Conservation (phyloP, 2,888 invertebrate species). For the Spicauda simplicius region DNA sequence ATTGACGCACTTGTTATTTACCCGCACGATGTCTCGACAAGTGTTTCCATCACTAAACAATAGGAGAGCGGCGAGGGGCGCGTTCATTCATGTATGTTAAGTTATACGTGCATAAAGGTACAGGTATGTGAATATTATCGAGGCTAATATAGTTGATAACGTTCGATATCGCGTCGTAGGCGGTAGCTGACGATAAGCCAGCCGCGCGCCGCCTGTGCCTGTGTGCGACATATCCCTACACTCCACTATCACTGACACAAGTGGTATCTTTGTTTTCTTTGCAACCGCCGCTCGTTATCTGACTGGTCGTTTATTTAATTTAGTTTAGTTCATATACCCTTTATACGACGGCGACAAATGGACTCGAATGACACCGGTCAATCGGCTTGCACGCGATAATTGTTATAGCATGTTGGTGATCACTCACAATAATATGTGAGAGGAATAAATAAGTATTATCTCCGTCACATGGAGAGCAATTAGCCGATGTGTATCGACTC, state of each 20-base stretch:
- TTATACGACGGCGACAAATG: conserved; percentile 17
- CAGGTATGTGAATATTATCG: conserved; percentile 70
- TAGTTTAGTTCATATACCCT: conserved; percentile 45
- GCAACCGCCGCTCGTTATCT: conserved; percentile 62
- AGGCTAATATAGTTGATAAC: conserved; percentile 63
- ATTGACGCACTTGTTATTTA: conserved; percentile 38
- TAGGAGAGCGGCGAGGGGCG: conserved; percentile 33
- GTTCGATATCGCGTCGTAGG: conserved; percentile 62
- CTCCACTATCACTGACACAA: conserved; percentile 52
- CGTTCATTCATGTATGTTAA: conserved; percentile 56
- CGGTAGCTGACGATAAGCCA: conserved; percentile 57
- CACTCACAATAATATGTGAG: conserved; percentile 2
- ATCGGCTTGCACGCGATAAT: conserved; percentile 10
- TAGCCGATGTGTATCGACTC: conserved; percentile 8
- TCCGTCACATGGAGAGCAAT: background rate
- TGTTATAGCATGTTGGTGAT: conserved; percentile 7
- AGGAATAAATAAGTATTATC: conserved; percentile 9
- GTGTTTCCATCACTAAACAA: conserved; percentile 41
- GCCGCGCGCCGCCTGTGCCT: conserved; percentile 14
- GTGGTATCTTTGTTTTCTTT: conserved; percentile 74
- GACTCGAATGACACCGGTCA: conserved; percentile 17
- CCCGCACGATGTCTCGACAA: conserved; percentile 29
- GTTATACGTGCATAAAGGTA: conserved; percentile 47
- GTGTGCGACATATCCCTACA: conserved; percentile 44
- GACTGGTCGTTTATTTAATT: conserved; percentile 66